A percentile compares a stretch with the other conserved stretches of the same genome.
These are phyloP conservation scores for Xenopus tropicalis DNA, from an alignment of 2,113 vertebrate genomes.

Conservation along the genomic window DNA sequence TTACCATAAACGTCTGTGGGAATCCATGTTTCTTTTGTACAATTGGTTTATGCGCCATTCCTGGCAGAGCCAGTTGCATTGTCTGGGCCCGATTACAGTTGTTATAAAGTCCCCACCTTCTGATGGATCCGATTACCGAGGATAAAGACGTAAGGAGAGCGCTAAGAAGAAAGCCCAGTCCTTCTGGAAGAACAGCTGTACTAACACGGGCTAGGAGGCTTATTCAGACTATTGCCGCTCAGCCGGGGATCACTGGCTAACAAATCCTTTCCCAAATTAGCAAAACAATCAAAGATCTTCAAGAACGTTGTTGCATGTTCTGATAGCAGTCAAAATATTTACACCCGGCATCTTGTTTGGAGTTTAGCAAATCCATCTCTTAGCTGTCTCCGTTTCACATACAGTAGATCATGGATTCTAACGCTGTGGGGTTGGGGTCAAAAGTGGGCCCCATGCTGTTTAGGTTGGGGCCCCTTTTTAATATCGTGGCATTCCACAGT, in stretches of 20 bases:
- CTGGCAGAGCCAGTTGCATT: too few relatives aligned
- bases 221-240: conserved; percentile 60
- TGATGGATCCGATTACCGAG: conserved; percentile 6
- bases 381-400: too few relatives aligned
- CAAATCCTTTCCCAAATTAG: conserved; percentile 54
- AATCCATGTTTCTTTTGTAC: too few relatives aligned
- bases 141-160: conserved; percentile 46
- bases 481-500: too few relatives aligned
- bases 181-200: conserved; percentile 61
- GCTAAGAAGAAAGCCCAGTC: conserved; percentile 47
- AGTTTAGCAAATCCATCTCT: conserved; percentile 11
- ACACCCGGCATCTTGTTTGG: conserved; percentile 27
- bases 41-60: too few relatives aligned
- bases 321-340: conserved; percentile 50
- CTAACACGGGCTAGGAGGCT: conserved; percentile 63
- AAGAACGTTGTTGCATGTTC: conserved; percentile 50
- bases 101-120: conserved; percentile 25
- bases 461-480: too few relatives aligned
- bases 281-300: conserved; percentile 52
- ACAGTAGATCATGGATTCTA: too few relatives aligned
- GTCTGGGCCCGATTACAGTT: too few relatives aligned
- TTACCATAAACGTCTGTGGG: too few relatives aligned
- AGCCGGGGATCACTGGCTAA: conserved; percentile 52
- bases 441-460: too few relatives aligned
- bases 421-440: too few relatives aligned